Evolutionary conservation across 2,888 invertebrate genomes (phyloP).

Genomic region (Eumacrocentrus americanus): DNA sequence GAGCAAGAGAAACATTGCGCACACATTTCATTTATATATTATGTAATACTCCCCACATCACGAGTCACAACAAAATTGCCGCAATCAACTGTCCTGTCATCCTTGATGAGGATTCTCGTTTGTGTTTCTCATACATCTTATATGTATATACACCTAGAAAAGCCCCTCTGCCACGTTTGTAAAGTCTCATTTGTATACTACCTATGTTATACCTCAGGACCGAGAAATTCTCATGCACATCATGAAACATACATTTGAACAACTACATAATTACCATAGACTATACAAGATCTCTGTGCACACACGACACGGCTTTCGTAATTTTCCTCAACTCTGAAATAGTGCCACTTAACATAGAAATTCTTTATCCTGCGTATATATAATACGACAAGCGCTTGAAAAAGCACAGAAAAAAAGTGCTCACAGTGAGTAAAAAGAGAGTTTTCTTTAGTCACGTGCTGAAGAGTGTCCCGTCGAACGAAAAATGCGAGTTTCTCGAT

Average conservation of each 20-base stretch:
- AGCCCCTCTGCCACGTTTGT: neutral
- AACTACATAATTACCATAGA: neutral
- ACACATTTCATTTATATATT: slow-evolving; percentile 13
- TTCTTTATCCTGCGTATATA: neutral
- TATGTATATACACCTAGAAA: neutral
- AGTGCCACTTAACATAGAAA: neutral
- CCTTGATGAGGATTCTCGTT: slow-evolving; percentile 22
- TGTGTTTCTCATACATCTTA: neutral
- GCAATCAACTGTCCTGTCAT: slow-evolving; percentile 24
- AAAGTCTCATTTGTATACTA: neutral
- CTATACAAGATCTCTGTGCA: neutral
- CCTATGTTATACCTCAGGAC: neutral
- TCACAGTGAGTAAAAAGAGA: neutral
- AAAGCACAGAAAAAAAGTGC: neutral
- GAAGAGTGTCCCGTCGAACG: slow-evolving; percentile 2
- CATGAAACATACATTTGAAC: neutral
- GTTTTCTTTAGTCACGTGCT: slow-evolving; percentile 10
- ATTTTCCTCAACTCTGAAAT: neutral
- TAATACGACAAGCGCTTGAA: neutral
- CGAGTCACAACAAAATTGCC: slow-evolving; percentile 19
- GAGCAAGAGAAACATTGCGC: slow-evolving; percentile 10
- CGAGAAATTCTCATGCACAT: neutral
- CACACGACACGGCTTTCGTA: neutral
- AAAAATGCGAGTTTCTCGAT: slow-evolving; percentile 15
- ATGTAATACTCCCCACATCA: slow-evolving; percentile 11